These are phyloP conservation scores for Pipistrellus kuhlii DNA, from an alignment of 2,797 vertebrate genomes.

Conservation along the genomic window DNA sequence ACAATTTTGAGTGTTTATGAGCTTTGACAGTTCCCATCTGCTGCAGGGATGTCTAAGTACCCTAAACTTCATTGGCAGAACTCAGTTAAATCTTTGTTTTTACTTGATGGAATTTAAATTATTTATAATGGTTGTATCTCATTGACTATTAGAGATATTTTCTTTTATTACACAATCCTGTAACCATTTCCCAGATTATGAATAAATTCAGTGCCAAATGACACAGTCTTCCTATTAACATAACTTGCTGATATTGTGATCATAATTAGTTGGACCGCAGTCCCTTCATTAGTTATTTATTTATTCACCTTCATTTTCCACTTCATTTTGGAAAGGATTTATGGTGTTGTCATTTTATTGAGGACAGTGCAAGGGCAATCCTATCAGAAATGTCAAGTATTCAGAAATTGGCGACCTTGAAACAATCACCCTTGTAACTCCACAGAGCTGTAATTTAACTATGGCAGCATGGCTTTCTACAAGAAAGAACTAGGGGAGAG, in stretches of 20 bases:
- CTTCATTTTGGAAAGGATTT: constrained; percentile 69
- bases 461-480: background rate
- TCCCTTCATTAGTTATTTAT: constrained; percentile 78
- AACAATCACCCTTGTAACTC: background rate
- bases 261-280: constrained; percentile 68
- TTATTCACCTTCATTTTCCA: constrained; percentile 76
- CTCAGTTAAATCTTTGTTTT: constrained; percentile 75
- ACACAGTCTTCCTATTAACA: constrained; percentile 68
- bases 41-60: constrained; percentile 57
- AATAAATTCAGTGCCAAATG: constrained; percentile 76
- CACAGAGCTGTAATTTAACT: constrained; percentile 31
- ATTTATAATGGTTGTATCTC: constrained; percentile 69
- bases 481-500: constrained; percentile 18
- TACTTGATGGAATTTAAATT: constrained; percentile 73
- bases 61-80: constrained; percentile 68
- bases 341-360: constrained; percentile 77
- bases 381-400: constrained; percentile 70
- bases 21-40: constrained; percentile 79
- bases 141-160: constrained; percentile 66
- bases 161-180: constrained; percentile 64
- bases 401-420: constrained; percentile 66
- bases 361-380: constrained; percentile 53
- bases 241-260: constrained; percentile 66
- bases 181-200: constrained; percentile 69
- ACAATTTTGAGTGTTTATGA: constrained; percentile 66